A percentile compares a stretch with the other conserved stretches of the same genome.
Conservation (phyloP, 2,113 vertebrate genomes). For the Leucoraja erinaceus region DNA sequence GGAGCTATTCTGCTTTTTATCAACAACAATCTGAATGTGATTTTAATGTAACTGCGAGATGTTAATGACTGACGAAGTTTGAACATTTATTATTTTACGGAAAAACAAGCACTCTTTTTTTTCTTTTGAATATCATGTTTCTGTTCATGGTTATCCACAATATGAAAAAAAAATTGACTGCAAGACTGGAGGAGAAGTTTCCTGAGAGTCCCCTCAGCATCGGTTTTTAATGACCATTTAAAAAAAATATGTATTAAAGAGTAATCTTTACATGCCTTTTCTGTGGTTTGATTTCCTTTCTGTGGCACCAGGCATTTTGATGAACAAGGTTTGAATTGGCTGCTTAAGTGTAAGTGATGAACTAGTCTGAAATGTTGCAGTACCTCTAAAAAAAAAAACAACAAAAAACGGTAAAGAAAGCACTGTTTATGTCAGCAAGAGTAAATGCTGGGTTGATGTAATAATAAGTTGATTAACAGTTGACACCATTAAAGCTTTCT, state of each 20-base stretch:
- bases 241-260: slow-evolving; percentile 33
- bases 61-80: slow-evolving; percentile 5
- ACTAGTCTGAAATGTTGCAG: not conserved
- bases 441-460: not conserved
- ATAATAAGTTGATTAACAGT: not conserved
- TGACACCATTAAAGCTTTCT: not conserved
- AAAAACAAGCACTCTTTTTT: not conserved
- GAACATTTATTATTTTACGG: slow-evolving; percentile 17
- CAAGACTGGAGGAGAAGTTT: not conserved
- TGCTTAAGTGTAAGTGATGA: not conserved
- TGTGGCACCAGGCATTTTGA: not conserved
- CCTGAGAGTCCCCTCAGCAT: not conserved
- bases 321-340: not conserved
- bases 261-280: slow-evolving; percentile 12
- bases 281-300: not conserved
- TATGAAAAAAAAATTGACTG: slow-evolving; percentile 3
- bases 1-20: not conserved
- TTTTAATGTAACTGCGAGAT: slow-evolving; percentile 16
- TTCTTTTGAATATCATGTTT: slow-evolving; percentile 1
- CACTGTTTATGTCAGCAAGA: not conserved
- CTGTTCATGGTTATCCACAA: slow-evolving; percentile 16
- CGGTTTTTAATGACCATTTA: slow-evolving; percentile 28
- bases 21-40: slow-evolving; percentile 26
- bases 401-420: not conserved
- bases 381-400: not conserved